Conservation (phyloP, 2,113 vertebrate species). For the Trematocara unimaculatum region DNA sequence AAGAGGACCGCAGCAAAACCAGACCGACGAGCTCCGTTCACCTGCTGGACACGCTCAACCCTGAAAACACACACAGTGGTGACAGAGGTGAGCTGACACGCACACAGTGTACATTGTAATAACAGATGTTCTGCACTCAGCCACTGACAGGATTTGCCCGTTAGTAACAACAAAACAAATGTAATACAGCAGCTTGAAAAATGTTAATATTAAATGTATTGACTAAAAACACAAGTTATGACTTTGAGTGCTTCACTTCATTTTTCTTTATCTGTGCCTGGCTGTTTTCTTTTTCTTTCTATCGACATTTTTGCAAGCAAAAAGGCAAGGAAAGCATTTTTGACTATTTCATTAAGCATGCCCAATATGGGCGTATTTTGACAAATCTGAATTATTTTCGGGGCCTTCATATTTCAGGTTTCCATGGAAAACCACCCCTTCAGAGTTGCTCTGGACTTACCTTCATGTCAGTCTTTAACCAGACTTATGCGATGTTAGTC, state of each 20-base stretch:
- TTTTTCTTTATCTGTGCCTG: background rate
- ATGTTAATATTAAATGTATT: background rate
- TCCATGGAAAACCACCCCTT: background rate
- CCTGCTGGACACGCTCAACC: constrained; percentile 83
- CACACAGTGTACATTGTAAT: background rate
- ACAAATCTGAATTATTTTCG: background rate
- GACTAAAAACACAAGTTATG: background rate
- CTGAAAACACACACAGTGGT: constrained; percentile 75
- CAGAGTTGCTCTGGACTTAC: background rate
- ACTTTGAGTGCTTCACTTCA: background rate
- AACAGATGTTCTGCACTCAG: constrained; percentile 5
- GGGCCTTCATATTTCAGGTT: background rate
- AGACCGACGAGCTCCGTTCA: constrained; percentile 80
- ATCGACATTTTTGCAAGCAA: background rate
- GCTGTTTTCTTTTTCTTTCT: background rate
- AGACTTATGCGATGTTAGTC: background rate
- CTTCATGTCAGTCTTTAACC: background rate
- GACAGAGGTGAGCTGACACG: constrained; percentile 56
- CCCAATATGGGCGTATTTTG: background rate
- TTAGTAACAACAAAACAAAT: background rate
- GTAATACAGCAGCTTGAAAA: background rate
- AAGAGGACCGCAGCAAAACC: constrained; percentile 70
- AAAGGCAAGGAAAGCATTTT: background rate
- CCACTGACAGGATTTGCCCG: background rate
- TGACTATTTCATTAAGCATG: background rate